Conservation (phyloP, 2,113 vertebrate species). For the Connochaetes taurinus region DNA sequence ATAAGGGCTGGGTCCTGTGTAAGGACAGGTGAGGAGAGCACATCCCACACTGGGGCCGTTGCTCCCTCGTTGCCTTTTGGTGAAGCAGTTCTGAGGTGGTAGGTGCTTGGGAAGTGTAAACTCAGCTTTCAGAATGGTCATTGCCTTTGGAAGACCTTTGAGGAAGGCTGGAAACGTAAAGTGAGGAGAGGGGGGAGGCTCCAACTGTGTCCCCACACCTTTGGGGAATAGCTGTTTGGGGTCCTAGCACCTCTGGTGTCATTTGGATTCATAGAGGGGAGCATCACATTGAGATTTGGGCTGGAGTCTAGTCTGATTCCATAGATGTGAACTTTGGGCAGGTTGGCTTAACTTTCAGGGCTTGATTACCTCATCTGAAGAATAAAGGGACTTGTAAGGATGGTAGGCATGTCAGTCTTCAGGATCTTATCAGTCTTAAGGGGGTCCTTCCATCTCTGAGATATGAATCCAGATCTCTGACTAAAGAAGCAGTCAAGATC, state of each 20-base stretch:
- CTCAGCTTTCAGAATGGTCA: not conserved
- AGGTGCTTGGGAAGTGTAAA: not conserved
- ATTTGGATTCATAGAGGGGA: not conserved
- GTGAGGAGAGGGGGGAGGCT: not conserved
- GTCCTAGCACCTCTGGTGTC: no score
- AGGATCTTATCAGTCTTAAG: not conserved
- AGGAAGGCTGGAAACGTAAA: not conserved
- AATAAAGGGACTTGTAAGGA: not conserved
- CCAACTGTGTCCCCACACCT: not conserved
- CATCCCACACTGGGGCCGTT: not conserved
- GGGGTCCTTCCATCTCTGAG: not conserved
- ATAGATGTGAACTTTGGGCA: not conserved
- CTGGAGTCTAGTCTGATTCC: not conserved
- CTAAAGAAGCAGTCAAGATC: not conserved
- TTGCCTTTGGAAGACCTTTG: not conserved
- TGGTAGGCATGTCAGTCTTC: not conserved
- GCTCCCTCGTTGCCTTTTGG: not conserved
- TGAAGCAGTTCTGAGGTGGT: not conserved
- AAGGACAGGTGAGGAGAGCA: not conserved
- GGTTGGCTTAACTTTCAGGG: not conserved
- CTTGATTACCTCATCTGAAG: not conserved
- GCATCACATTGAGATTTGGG: not conserved
- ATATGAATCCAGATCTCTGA: not conserved
- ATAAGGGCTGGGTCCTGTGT: not conserved
- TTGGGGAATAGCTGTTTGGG: not conserved